Percentiles rank a stretch among this genome's conserved stretches.
Conservation (phyloP, 2,113 vertebrate genomes). For the Aythya baeri region DNA sequence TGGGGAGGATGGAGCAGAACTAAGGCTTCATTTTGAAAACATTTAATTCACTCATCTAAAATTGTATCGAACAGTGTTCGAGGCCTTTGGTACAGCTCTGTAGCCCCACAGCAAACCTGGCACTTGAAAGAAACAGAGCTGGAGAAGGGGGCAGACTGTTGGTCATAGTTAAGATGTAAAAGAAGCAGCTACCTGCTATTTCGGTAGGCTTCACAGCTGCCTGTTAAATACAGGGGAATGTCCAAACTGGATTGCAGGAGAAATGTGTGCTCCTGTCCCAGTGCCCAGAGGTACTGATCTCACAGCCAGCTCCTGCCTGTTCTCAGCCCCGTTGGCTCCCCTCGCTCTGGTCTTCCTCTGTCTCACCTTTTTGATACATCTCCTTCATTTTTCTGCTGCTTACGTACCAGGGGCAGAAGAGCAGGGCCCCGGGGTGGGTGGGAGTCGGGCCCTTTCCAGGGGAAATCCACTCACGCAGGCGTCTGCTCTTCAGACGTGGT, state of each 20-base stretch:
- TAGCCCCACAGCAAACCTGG: neutral
- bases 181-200: neutral
- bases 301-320: neutral
- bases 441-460: neutral
- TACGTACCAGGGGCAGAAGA: neutral
- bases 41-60: neutral
- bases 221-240: neutral
- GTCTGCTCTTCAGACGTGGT: neutral
- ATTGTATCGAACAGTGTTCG: fast-evolving
- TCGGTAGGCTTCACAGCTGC: neutral
- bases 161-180: neutral
- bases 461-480: neutral
- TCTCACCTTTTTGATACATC: neutral
- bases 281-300: neutral
- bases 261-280: neutral
- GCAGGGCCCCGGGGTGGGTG: fast-evolving
- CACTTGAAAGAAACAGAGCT: neutral
- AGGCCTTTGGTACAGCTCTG: neutral
- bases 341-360: neutral
- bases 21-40: neutral
- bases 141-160: neutral
- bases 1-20: fast-evolving
- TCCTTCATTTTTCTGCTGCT: neutral
- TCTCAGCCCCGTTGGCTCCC: neutral
- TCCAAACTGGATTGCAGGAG: neutral